A percentile compares a stretch with the other conserved stretches of the same genome.
Conservation (phyloP, 2,113 vertebrate genomes). For the Nyctereutes procyonoides region DNA sequence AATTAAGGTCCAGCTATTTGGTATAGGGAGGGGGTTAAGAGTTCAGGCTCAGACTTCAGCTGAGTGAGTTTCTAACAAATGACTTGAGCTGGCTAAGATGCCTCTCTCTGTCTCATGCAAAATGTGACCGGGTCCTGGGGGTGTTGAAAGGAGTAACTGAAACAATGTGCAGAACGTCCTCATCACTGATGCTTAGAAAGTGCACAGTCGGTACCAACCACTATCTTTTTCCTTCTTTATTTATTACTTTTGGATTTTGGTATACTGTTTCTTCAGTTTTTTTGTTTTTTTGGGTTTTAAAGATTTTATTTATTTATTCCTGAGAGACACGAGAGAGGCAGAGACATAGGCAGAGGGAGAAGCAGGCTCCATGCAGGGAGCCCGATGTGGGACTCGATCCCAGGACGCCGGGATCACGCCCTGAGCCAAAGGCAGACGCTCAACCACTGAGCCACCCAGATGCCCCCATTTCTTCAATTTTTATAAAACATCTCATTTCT, state of each 20-base stretch:
- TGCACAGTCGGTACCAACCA: background rate
- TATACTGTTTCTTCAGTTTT: slow-evolving; percentile 7
- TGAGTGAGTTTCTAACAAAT: background rate
- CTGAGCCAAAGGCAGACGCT: no score
- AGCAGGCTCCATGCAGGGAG: no score
- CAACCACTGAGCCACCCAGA: no score
- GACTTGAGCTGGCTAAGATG: background rate
- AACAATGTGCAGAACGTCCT: background rate
- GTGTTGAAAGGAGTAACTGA: background rate
- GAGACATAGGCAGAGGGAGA: no score
- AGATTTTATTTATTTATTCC: no score
- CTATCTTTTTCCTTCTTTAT: background rate
- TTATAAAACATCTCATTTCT: background rate
- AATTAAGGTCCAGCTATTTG: background rate
- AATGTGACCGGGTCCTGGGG: background rate
- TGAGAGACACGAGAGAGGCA: no score
- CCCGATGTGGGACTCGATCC: no score
- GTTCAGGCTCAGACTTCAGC: background rate
- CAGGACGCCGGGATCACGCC: no score
- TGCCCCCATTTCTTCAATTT: no score
- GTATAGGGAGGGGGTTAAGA: background rate
- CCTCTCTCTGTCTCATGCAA: background rate
- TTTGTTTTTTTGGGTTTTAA: no score
- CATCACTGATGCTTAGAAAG: background rate
- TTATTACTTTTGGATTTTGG: background rate